Evolutionary conservation across 2,113 vertebrate species (phyloP).

Genomic region (Chamaetylas fuelleborni): DNA sequence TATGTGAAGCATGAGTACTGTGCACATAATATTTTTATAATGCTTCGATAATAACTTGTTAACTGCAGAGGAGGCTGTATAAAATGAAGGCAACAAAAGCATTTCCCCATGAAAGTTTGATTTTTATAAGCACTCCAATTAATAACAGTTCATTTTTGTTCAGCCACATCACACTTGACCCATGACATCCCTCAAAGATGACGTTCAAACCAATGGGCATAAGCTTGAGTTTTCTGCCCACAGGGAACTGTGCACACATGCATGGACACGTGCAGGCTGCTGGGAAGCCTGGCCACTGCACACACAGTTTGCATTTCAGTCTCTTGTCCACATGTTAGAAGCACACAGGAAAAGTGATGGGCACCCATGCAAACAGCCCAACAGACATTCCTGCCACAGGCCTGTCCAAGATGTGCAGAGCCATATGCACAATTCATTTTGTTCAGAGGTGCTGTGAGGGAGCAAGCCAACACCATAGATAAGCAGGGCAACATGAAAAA

Average conservation of each 20-base stretch:
- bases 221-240: not conserved
- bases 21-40: not conserved
- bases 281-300: not conserved
- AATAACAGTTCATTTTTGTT: not conserved
- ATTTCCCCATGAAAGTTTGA: not conserved
- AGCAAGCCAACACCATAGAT: not conserved
- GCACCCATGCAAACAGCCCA: not conserved
- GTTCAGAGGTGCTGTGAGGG: not conserved
- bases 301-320: not conserved
- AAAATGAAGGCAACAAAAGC: not conserved
- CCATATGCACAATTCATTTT: not conserved
- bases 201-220: not conserved
- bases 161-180: not conserved
- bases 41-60: not conserved
- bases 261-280: not conserved
- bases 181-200: not conserved
- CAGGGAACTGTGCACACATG: not conserved
- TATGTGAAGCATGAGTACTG: not conserved
- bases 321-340: not conserved
- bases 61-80: not conserved
- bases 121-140: not conserved
- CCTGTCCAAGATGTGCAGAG: not conserved
- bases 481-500: not conserved
- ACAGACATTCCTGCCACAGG: not conserved
- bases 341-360: not conserved